Evolutionary conservation across 2,113 vertebrate species (phyloP).

Genomic region (Steatornis caripensis): DNA sequence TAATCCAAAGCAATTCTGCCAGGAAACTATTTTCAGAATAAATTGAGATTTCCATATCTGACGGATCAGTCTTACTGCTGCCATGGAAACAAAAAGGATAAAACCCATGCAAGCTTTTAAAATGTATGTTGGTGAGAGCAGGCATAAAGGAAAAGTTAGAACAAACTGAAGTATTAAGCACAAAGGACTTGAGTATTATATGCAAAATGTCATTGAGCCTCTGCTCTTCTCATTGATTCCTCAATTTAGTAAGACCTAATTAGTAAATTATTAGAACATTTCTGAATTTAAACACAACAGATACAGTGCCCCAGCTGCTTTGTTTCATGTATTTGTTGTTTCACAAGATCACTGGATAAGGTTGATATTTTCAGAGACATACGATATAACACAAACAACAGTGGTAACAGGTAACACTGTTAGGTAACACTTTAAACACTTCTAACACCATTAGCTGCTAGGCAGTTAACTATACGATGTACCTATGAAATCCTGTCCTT

Average conservation of each 20-base stretch:
- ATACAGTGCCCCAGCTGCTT: not conserved
- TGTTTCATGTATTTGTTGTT: not conserved
- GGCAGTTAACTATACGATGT: not conserved
- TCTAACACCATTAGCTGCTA: not conserved
- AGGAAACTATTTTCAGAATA: not conserved
- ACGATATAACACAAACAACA: not conserved
- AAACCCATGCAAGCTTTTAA: constrained; percentile 29
- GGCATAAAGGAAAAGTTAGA: constrained; percentile 30
- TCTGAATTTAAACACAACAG: not conserved
- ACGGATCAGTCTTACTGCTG: constrained; percentile 28
- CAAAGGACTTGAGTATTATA: not conserved
- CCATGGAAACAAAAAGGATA: constrained; percentile 48
- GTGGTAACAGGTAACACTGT: not conserved
- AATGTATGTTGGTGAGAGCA: constrained; percentile 24
- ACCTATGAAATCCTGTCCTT: not conserved
- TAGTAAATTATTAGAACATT: not conserved
- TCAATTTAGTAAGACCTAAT: not conserved
- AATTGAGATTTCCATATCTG: constrained; percentile 42
- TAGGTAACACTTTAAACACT: not conserved
- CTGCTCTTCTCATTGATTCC: not conserved
- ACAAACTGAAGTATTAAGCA: not conserved
- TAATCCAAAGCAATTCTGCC: not conserved
- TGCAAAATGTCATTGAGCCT: not conserved
- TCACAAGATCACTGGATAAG: not conserved
- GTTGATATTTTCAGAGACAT: not conserved